Evolutionary conservation across 1,140 invertebrate genomes (phyloP).

Genomic region (Caenorhabditis remanei): DNA sequence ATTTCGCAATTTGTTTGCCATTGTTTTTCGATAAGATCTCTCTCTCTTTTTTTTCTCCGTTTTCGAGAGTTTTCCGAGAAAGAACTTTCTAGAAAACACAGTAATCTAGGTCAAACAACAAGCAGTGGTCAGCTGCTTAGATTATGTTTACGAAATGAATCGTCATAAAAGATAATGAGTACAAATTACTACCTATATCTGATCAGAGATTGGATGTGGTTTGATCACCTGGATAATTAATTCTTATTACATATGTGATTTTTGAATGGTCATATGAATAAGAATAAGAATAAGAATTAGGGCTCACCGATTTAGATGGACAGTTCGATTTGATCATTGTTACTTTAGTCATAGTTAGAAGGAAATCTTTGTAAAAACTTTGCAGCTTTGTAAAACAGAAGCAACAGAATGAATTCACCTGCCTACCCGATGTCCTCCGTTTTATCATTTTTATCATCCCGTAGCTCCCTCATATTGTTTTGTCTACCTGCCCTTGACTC

Average conservation of each 20-base stretch:
- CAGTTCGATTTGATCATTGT: too few species aligned
- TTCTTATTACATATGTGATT: too few species aligned
- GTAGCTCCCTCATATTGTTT: background rate
- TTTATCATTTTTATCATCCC: background rate
- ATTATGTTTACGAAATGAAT: background rate
- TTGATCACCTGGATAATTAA: too few species aligned
- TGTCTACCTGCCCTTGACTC: constrained; percentile 2
- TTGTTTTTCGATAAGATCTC: background rate
- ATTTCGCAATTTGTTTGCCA: constrained; percentile 47
- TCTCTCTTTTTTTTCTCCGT: too few species aligned
- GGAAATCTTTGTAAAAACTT: too few species aligned
- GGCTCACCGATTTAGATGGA: too few species aligned
- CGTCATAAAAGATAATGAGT: background rate
- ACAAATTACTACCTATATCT: background rate
- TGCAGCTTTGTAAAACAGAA: too few species aligned
- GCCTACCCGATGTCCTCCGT: background rate
- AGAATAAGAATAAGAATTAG: too few species aligned
- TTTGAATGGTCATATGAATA: too few species aligned
- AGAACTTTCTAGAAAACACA: constrained; percentile 35
- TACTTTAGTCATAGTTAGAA: too few species aligned
- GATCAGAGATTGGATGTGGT: background rate
- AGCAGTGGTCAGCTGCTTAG: constrained; percentile 5
- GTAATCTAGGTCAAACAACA: background rate
- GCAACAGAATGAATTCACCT: too few species aligned
- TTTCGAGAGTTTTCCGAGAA: background rate